Evolutionary conservation across 2,113 vertebrate species (phyloP).

Genomic region (Scatophagus argus): DNA sequence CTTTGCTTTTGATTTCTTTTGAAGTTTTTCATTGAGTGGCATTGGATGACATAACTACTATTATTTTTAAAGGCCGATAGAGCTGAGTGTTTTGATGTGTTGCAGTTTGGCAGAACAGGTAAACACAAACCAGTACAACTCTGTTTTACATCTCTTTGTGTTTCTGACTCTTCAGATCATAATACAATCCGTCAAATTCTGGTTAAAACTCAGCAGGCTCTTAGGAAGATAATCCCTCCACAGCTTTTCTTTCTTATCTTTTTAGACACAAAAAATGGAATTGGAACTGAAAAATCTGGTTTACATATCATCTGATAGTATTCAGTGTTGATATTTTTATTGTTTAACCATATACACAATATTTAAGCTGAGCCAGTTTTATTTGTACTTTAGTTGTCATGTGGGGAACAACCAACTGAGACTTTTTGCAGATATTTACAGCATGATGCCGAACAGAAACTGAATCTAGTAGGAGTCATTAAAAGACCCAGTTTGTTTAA

Average conservation of each 20-base stretch:
- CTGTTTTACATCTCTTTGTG: background rate
- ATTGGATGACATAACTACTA: no score
- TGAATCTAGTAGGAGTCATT: background rate
- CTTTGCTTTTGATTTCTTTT: background rate
- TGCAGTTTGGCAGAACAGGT: background rate
- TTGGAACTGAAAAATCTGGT: no score
- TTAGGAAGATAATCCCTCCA: background rate
- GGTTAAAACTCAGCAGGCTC: background rate
- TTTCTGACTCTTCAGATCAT: background rate
- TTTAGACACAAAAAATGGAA: no score
- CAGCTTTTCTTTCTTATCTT: no score
- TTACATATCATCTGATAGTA: no score
- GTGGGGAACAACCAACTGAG: no score
- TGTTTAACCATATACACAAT: background rate
- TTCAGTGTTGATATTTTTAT: background rate
- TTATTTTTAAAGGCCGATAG: background rate
- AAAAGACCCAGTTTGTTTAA: background rate
- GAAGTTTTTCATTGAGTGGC: no score
- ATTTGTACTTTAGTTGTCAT: no score
- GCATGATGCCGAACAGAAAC: no score
- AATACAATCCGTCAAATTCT: background rate
- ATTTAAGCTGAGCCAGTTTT: background rate
- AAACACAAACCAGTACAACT: background rate
- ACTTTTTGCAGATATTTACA: no score
- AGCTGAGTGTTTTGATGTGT: background rate